A percentile compares a stretch with the other conserved stretches of the same genome.
Conservation (phyloP, 2,888 invertebrate genomes). For the Drosophila limbata region DNA sequence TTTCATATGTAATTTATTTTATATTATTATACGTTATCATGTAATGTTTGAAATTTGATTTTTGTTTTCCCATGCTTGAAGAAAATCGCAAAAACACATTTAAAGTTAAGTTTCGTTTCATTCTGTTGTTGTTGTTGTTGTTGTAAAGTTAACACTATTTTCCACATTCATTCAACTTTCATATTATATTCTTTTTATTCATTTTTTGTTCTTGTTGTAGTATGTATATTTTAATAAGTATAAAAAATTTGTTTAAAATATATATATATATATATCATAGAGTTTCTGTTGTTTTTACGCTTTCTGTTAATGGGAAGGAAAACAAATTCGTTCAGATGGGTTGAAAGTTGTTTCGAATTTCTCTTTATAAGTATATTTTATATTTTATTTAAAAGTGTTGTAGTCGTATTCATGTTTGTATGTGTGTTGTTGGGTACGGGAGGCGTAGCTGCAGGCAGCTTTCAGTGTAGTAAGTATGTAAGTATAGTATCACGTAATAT, state of each 20-base stretch:
- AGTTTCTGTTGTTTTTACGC: conserved; percentile 53
- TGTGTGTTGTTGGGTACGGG: conserved; percentile 26
- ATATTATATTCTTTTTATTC: background rate
- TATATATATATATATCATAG: conserved; percentile 53
- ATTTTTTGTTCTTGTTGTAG: conserved; percentile 35
- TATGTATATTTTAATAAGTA: conserved; percentile 77
- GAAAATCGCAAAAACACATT: conserved; percentile 67
- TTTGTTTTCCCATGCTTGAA: conserved; percentile 57
- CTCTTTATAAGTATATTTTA: conserved; percentile 7
- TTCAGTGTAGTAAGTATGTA: conserved; percentile 54
- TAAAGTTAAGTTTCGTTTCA: conserved; percentile 48
- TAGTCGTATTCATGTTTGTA: conserved; percentile 17
- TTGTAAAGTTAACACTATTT: conserved; percentile 67
- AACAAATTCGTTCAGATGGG: conserved; percentile 69
- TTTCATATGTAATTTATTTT: conserved; percentile 50
- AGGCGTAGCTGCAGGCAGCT: conserved; percentile 69
- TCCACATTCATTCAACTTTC: conserved; percentile 21
- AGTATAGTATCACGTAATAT: conserved; percentile 81
- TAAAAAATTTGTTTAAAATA: conserved; percentile 76
- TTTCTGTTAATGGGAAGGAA: conserved; percentile 45
- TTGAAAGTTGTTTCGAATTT: conserved; percentile 32
- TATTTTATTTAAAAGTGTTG: conserved; percentile 15
- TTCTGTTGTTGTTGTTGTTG: conserved; percentile 16
- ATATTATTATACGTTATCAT: conserved; percentile 33
- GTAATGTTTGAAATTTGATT: conserved; percentile 60